Base-by-base conservation (phyloP, 2,888 invertebrate species). In the Muschampia plurimacula region DNA sequence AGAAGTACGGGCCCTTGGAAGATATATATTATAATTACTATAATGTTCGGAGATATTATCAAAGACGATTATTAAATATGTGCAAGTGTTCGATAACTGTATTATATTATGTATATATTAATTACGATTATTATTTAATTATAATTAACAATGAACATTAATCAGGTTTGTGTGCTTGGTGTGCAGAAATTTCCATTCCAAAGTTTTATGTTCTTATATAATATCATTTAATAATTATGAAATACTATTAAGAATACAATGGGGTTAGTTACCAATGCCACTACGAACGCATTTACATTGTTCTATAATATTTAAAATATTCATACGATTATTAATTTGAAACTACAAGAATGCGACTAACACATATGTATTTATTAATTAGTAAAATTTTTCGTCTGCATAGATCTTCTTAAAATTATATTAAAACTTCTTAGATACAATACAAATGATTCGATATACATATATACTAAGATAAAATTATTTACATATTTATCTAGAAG, bases 401-500 rank as follows among this genome's bases (percentile, higher is more conserved):
- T 59, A 75, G 44, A 46, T 68, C 73, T 81, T 79, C 74, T 74
- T 82, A 79, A 84, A 36, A 13, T 7, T 59, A 59, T 46, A 64
- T 41, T 55, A 64, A 70, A 59, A 70, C 10, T 59, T 65, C 65
- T 65, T 70, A 70, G 46, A 55, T 69, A 69, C 55, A 59, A 55
- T 69, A 69, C 55, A 57, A 70, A 64, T 70, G 69, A 70, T 64
- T 64, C 57, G 55, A 64, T 64, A 57, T 55, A 64, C 64, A 64
- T 64, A 57, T 55, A 64, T 70, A 64, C 69, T 70, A 65, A n/a
- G 70, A 57, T 70, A 57, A 64, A 70, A 65, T 83, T 80, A 80
- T 84, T 81, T 84, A 82, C 77, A 82, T 81, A 80, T 72, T 74
- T 75, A 66, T 84, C 86, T 89, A 89, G 83, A 90, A 91, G 89